A percentile compares a stretch with the other conserved stretches of the same genome.
Evolutionary conservation across 2,888 invertebrate species (phyloP).

Genomic region (Spilosoma lubricipeda): DNA sequence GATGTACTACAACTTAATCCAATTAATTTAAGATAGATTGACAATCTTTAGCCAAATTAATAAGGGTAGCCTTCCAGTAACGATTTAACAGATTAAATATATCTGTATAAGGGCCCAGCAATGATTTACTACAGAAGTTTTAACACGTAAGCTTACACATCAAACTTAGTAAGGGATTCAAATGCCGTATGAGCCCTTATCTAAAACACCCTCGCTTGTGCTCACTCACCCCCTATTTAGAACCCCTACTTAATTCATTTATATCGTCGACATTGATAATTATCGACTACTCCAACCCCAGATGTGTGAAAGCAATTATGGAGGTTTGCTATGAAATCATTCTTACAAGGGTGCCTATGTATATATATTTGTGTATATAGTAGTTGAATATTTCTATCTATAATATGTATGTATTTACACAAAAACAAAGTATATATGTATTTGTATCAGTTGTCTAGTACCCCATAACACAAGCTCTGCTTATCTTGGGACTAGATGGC

Average conservation of each 20-base stretch:
- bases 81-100: background rate
- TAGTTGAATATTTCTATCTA: no score
- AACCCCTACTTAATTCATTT: conserved; percentile 43
- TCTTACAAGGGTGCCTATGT: conserved; percentile 1
- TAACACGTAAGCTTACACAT: conserved; percentile 20
- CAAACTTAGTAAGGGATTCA: conserved; percentile 21
- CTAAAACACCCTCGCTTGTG: conserved; percentile 28
- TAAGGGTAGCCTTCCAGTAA: background rate
- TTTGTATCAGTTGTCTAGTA: no score
- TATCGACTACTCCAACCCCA: conserved; percentile 42
- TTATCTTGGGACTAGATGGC: no score
- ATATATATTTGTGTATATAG: background rate
- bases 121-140: conserved; percentile 24
- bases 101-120: conserved; percentile 2
- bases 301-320: conserved; percentile 34
- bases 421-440: no score
- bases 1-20: background rate
- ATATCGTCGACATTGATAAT: conserved; percentile 52
- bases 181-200: conserved; percentile 33
- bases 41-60: background rate
- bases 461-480: no score
- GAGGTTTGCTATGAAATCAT: conserved; percentile 16
- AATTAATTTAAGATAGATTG: background rate
- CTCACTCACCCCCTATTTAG: conserved; percentile 22
- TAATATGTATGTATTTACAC: no score